A percentile compares a stretch with the other conserved stretches of the same genome.
These are phyloP conservation scores for Lytechinus variegatus DNA, from an alignment of 35 echinoderm and acorn worm species.

Conservation along the genomic window DNA sequence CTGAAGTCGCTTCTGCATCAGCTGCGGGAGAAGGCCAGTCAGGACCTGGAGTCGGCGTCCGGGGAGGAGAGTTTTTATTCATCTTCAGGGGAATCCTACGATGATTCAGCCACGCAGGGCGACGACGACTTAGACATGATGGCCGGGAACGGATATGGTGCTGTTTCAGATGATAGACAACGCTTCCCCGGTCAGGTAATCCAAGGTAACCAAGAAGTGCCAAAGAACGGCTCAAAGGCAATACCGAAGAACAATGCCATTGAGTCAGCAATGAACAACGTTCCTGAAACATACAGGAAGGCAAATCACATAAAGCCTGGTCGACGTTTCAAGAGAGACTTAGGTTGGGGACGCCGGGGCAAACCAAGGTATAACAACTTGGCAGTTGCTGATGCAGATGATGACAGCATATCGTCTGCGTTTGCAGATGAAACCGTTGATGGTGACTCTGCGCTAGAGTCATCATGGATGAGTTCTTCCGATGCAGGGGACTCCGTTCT, in stretches of 20 bases:
- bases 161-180: neutral
- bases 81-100: neutral
- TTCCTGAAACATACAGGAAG: neutral
- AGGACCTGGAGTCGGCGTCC: neutral
- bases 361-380: neutral
- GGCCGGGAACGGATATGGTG: neutral
- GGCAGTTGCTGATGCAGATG: neutral
- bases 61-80: conserved; percentile 6
- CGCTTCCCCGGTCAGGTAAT: neutral
- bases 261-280: conserved; percentile 29
- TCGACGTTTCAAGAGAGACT: conserved; percentile 25
- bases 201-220: conserved; percentile 15
- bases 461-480: conserved; percentile 21
- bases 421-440: neutral
- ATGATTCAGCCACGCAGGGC: neutral
- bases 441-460: neutral
- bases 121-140: neutral
- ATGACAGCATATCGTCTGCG: neutral
- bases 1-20: conserved; percentile 3
- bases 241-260: conserved; percentile 21
- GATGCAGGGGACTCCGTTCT: neutral
- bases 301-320: neutral
- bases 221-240: neutral
- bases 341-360: conserved; percentile 6
- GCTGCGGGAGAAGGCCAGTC: neutral